Evolutionary conservation across 2,888 invertebrate genomes (phyloP).

Genomic region (Callyntrura sp.): DNA sequence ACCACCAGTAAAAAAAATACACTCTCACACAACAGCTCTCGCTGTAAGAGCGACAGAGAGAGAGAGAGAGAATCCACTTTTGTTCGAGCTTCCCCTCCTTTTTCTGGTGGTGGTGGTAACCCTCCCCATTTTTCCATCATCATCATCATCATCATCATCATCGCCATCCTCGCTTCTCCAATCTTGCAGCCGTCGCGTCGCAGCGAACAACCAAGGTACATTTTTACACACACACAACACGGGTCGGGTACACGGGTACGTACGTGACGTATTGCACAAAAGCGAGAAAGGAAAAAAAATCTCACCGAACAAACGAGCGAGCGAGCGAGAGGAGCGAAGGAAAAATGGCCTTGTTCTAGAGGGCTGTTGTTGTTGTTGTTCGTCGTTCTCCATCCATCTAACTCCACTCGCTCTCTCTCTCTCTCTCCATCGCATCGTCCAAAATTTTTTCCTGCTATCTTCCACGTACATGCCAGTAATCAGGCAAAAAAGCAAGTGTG

Average conservation of each 20-base stretch:
- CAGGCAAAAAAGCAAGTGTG: conserved; percentile 19
- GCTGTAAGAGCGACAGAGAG: neutral
- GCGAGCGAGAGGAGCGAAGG: no score
- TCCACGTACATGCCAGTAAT: conserved; percentile 30
- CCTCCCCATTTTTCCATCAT: conserved; percentile 33
- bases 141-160: conserved; percentile 53
- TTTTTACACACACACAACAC: neutral
- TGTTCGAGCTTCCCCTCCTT: conserved; percentile 45
- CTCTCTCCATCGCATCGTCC: neutral
- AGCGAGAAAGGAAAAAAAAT: conserved; percentile 50
- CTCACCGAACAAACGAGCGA: conserved; percentile 68
- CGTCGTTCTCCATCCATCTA: conserved; percentile 33
- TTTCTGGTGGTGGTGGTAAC: conserved; percentile 36
- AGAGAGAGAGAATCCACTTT: conserved; percentile 9
- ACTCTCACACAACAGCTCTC: no score
- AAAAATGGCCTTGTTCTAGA: conserved; percentile 69
- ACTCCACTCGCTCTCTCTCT: conserved; percentile 52
- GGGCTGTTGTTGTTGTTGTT: neutral
- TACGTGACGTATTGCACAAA: neutral
- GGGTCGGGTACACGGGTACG: no score
- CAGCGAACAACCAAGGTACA: neutral
- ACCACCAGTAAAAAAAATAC: no score
- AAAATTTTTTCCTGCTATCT: neutral
- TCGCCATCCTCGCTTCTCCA: conserved; percentile 35
- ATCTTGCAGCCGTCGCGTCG: conserved; percentile 12